A percentile compares a stretch with the other conserved stretches of the same genome.
These are phyloP conservation scores for Lepidurus packardi DNA, from an alignment of 1,140 invertebrate species.

Conservation along the genomic window DNA sequence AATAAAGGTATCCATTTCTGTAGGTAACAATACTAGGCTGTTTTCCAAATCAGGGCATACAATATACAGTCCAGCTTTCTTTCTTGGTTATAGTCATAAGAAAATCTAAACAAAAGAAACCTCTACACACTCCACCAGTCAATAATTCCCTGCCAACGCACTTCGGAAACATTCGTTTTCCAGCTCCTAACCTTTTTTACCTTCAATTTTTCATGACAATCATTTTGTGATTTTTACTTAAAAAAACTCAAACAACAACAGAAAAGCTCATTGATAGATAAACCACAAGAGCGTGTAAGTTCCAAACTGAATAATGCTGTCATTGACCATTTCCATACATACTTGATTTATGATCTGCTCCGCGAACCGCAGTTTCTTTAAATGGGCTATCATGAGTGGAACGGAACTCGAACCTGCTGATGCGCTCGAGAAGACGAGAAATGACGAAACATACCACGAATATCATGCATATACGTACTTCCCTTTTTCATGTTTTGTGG, in stretches of 20 bases:
- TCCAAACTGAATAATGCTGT: neutral
- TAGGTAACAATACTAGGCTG: neutral
- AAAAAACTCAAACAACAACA: neutral
- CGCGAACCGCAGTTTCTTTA: too few species aligned
- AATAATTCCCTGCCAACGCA: neutral
- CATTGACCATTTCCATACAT: neutral
- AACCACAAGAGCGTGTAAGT: neutral
- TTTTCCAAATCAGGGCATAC: conserved; percentile 9
- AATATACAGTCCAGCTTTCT: neutral
- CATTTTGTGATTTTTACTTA: neutral
- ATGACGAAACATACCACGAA: neutral
- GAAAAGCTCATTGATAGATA: neutral
- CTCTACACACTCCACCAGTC: neutral
- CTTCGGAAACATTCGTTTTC: neutral
- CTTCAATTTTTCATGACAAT: neutral
- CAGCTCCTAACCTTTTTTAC: neutral
- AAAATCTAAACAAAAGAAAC: neutral
- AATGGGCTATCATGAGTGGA: too few species aligned
- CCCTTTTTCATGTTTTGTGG: neutral
- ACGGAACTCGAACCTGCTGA: neutral
- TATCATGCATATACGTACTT: neutral
- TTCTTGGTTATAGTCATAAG: neutral
- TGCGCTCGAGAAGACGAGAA: neutral
- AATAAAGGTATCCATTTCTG: neutral
- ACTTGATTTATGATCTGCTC: neutral